Conservation (phyloP, 1,140 invertebrate species). For the Pinna nobilis region DNA sequence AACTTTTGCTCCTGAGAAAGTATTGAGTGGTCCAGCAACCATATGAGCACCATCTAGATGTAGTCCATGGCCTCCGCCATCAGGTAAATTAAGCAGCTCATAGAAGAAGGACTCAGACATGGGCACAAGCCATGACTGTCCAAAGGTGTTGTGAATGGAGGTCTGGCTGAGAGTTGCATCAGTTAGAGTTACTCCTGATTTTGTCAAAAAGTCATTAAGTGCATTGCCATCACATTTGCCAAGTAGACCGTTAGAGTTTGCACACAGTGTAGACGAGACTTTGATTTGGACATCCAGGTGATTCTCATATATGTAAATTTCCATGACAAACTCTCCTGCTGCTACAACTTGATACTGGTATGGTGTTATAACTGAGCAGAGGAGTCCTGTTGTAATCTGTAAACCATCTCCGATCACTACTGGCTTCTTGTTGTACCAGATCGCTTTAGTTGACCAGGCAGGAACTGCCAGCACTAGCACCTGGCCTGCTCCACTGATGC, state of each 20-base stretch:
- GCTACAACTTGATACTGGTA: conserved; percentile 25
- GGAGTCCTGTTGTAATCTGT: neutral
- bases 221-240: conserved; percentile 36
- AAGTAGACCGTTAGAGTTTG: conserved; percentile 40
- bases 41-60: conserved; percentile 35
- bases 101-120: conserved; percentile 34
- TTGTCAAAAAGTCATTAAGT: conserved; percentile 46
- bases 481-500: conserved; percentile 1
- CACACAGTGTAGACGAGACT: conserved; percentile 36
- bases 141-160: conserved; percentile 46
- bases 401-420: conserved; percentile 6
- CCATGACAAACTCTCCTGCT: conserved; percentile 12
- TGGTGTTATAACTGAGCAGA: conserved; percentile 1
- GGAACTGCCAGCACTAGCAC: neutral
- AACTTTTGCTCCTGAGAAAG: conserved; percentile 44
- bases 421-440: conserved; percentile 13
- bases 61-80: conserved; percentile 42
- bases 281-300: conserved; percentile 32
- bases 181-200: conserved; percentile 30
- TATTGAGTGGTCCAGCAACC: conserved; percentile 26
- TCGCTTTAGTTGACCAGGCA: neutral
- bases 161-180: conserved; percentile 43
- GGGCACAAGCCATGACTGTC: conserved; percentile 42
- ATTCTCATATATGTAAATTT: conserved; percentile 31
- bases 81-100: neutral